Evolutionary conservation across 2,888 invertebrate species (phyloP).

Genomic region (Caenorhabditis parvicauda): DNA sequence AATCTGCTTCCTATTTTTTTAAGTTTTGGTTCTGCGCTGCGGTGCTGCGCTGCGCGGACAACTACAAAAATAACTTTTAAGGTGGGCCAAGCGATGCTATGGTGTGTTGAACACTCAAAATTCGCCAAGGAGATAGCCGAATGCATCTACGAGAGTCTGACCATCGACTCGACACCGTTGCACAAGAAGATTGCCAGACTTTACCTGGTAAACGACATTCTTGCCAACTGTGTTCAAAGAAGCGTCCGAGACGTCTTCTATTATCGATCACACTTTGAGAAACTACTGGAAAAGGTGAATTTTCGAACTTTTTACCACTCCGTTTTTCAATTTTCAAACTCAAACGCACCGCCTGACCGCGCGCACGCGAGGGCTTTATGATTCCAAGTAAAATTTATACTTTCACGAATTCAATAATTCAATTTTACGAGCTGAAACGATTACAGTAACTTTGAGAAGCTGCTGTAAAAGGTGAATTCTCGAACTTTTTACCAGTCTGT

Average conservation of each 20-base stretch:
- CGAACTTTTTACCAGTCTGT: background rate
- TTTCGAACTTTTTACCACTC: background rate
- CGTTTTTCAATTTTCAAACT: slow-evolving; percentile 74
- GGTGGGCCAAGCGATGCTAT: slow-evolving; percentile 94
- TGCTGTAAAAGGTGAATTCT: slow-evolving; percentile 31
- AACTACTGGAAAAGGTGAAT: slow-evolving; percentile 36
- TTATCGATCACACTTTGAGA: slow-evolving; percentile 70
- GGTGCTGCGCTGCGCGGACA: background rate
- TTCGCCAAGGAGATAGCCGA: slow-evolving; percentile 92
- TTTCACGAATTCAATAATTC: too few species aligned
- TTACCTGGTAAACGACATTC: slow-evolving; percentile 90
- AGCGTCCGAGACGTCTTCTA: slow-evolving; percentile 93
- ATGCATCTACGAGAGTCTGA: slow-evolving; percentile 73
- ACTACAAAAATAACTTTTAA: slow-evolving; percentile 65
- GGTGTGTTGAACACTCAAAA: slow-evolving; percentile 97
- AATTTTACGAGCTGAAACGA: too few species aligned
- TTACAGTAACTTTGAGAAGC: slow-evolving; percentile 64
- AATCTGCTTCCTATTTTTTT: too few species aligned
- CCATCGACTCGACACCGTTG: slow-evolving; percentile 75
- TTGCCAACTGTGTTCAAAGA: slow-evolving; percentile 87
- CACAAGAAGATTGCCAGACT: slow-evolving; percentile 77
- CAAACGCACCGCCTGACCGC: slow-evolving; percentile 71
- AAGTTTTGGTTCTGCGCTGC: background rate
- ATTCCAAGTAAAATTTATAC: too few species aligned
- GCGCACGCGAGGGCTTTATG: background rate